Evolutionary conservation across 1,140 invertebrate species (phyloP).

Genomic region (Nilaparvata lugens): DNA sequence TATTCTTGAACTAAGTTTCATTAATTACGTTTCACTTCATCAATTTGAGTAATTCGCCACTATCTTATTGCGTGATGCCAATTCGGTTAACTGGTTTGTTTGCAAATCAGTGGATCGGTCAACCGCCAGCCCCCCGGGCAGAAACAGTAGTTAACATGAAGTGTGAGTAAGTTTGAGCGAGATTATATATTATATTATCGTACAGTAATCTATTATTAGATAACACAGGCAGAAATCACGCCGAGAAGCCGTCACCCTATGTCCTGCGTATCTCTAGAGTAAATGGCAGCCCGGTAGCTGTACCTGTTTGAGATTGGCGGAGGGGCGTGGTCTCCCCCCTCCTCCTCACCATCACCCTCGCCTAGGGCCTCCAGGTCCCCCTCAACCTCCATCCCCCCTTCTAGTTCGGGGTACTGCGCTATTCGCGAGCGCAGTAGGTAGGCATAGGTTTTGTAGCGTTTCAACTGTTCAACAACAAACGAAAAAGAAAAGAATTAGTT

Average conservation of each 20-base stretch:
- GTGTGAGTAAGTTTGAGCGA: background rate
- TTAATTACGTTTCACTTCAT: too few species aligned
- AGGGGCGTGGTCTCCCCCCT: constrained; percentile 3
- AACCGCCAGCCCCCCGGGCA: too few species aligned
- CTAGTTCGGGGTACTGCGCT: constrained; percentile 50
- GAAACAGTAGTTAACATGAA: too few species aligned
- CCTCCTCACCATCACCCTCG: constrained; percentile 23
- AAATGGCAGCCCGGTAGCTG: constrained; percentile 29
- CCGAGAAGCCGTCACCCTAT: constrained; percentile 20
- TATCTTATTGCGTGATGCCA: too few species aligned
- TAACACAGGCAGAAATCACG: constrained; percentile 17
- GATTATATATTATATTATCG: background rate
- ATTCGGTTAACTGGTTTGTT: too few species aligned
- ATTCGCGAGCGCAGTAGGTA: constrained; percentile 68
- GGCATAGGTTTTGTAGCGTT: constrained; percentile 78
- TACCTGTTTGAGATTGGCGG: constrained; percentile 27
- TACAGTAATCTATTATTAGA: constrained; percentile 3
- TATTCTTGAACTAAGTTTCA: too few species aligned
- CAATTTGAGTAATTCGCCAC: too few species aligned
- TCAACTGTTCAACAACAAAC: constrained; percentile 58
- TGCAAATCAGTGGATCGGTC: too few species aligned
- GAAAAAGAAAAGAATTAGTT: too few species aligned
- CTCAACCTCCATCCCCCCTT: constrained; percentile 40
- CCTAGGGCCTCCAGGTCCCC: constrained; percentile 19
- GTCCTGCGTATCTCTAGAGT: constrained; percentile 17